These are phyloP conservation scores for Drosophila picticornis DNA, from an alignment of 2,888 invertebrate species.

Conservation along the genomic window DNA sequence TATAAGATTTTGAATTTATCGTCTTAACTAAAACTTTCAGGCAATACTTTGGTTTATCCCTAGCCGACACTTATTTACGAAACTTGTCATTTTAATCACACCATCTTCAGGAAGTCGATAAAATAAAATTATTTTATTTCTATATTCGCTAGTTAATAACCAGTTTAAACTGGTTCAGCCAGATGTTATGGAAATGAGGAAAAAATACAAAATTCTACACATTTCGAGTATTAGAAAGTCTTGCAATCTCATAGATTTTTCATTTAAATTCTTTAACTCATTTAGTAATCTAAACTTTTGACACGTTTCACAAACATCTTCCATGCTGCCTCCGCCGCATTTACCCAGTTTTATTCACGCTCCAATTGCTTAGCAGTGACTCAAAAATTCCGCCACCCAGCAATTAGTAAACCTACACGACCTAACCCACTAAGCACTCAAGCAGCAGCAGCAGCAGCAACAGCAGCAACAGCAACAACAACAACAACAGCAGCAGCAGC, in stretches of 20 bases:
- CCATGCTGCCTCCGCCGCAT: constrained; percentile 3
- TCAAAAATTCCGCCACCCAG: constrained; percentile 76
- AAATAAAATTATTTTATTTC: neutral
- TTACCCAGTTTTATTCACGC: constrained; percentile 51
- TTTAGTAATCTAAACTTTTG: constrained; percentile 72
- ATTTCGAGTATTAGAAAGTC: constrained; percentile 30
- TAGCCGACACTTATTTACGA: neutral
- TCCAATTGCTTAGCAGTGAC: constrained; percentile 71
- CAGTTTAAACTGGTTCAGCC: constrained; percentile 8
- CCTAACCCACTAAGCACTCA: constrained; percentile 76
- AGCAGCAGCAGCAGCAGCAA: constrained; percentile 44
- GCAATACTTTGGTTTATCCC: neutral
- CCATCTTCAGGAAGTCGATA: neutral
- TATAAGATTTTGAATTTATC: neutral
- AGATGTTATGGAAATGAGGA: neutral
- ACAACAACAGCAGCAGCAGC: constrained; percentile 30
- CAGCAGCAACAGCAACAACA: constrained; percentile 17
- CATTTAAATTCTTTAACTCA: constrained; percentile 56
- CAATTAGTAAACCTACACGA: constrained; percentile 78
- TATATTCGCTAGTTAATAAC: neutral
- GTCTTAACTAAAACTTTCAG: neutral
- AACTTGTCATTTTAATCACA: neutral
- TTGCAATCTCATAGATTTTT: constrained; percentile 29
- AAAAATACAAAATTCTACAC: neutral
- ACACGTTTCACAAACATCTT: constrained; percentile 64